Evolutionary conservation across 2,888 invertebrate species (phyloP), one percentile per base, ranked within the genome.

Genomic region (Zele albiditarsus): DNA sequence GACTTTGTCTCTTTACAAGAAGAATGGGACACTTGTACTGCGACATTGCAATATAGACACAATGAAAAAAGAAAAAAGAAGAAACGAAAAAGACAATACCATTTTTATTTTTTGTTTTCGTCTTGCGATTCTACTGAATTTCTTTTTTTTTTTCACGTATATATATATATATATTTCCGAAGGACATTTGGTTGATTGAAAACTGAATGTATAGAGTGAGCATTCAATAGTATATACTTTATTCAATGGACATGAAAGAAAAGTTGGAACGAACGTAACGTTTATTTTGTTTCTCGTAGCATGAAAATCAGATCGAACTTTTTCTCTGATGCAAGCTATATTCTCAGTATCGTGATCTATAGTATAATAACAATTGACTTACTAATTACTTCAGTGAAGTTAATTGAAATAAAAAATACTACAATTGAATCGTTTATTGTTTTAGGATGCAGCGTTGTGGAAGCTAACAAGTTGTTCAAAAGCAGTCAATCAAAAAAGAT

Each of bases 1-100:
- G 20, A n/a, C 31, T 31, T 10, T 46, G 46, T n/a, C 31, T 38
- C 31, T 38, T 63, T 28, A n/a, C 28, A 33, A 63, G 63, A 63
- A 63, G 28, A 33, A 63, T 28, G 16, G 33, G n/a, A 63, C 38
- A 63, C 63, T 63, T 63, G 63, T 53, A 53, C 20, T 20, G 53
- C 63, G 20, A 33, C 63, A 38, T 63, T 63, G 16, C 63, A 63
- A 63, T 53, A 53, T 53, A 53, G 53, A 53, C 20, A 53, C 53
- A 20, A 10, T 20, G 6, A n/a, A n/a, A 2, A 31, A 20, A 20
- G 8, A 62, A 62, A 31, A 4, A 33, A 31, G 12, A 8, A 38
- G 8, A 63, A 38, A 33, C 31, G n/a, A 60, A 14, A 60, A 20
- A 63, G 63, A 63, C 20, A 20, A 53, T 53, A 53, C 20, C 20